Evolutionary conservation across 2,113 vertebrate species (phyloP), one percentile per base, ranked within the genome.

Genomic region (Telmatochromis bifrenatus): DNA sequence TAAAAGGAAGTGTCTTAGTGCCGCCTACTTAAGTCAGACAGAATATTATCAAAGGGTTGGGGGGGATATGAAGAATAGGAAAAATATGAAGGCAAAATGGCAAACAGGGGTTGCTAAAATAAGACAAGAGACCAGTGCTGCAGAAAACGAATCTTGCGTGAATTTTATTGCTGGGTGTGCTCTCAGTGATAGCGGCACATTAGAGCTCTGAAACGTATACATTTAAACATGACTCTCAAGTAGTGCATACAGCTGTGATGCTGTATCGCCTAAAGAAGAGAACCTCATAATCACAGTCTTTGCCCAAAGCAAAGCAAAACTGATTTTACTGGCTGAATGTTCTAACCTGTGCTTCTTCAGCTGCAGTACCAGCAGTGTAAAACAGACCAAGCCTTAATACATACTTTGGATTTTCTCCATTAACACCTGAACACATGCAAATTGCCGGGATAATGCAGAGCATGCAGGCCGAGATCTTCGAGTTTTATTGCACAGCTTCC

Each of bases 401-500:
- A 21, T 37, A 21, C 31, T 65, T 65, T 65, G 60, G 31, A 65
- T 65, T 65, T 65, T 65, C 60, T 7, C 33, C 62, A 39, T 68
- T 68, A 68, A 13, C 19, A 39, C n/a, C 1, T 39, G 33, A 13
- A 1, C 19, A 21, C 62, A 21, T 0, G 11, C 33, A 68, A 39
- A 42, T 70, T 70, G 12, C n/a, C 1, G 2, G 35, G n/a, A 42
- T 39, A 70, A 70, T 42, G 65, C 37, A 42, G 4, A 0, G 7
- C 2, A 13, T 42, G 35, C n/a, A 23, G 5, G 21, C 8, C 5
- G 1, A 14, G 37, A 23, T 45, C 37, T 23, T 45, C 0, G 0
- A 15, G 0, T 42, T 73, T 73, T 70, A 70, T 21, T 42, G 11
- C 33, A 39, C 4, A 39, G 19, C 11, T 14, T 39, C 62, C 0